These are phyloP conservation scores for Magallana angulata DNA, from an alignment of 1,140 invertebrate species.

Conservation along the genomic window DNA sequence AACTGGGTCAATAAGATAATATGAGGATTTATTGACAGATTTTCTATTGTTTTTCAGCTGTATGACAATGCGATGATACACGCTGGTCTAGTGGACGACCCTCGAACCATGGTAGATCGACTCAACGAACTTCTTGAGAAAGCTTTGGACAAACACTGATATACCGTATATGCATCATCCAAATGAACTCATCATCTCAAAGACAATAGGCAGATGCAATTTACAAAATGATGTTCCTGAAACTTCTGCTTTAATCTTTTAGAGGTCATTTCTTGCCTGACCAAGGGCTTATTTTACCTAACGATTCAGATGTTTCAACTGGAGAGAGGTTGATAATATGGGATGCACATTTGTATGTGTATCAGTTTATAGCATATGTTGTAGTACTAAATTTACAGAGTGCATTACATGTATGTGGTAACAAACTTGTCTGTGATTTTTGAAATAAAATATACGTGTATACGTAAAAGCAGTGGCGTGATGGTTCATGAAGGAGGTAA, in stretches of 20 bases:
- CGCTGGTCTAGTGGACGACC: conserved; percentile 96
- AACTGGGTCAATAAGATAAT: neutral
- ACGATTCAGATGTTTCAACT: neutral
- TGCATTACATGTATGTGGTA: neutral
- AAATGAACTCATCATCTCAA: no score
- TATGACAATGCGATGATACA: conserved; percentile 97
- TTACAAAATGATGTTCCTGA: no score
- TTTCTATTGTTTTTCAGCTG: conserved; percentile 82
- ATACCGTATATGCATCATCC: neutral
- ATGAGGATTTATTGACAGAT: neutral
- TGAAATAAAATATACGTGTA: neutral
- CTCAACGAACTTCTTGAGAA: conserved; percentile 93
- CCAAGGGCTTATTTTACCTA: no score
- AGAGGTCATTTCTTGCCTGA: no score
- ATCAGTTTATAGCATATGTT: neutral
- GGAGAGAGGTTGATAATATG: neutral
- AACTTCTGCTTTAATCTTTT: no score
- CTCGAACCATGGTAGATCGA: conserved; percentile 88
- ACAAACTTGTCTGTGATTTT: conserved; percentile 17
- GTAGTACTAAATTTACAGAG: neutral
- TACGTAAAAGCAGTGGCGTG: neutral
- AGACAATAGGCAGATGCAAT: no score
- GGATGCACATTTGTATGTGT: neutral
- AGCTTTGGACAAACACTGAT: conserved; percentile 82
- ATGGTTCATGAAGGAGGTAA: neutral